Evolutionary conservation across 2,888 invertebrate species (phyloP).

Genomic region (Stenichneumon culpator): DNA sequence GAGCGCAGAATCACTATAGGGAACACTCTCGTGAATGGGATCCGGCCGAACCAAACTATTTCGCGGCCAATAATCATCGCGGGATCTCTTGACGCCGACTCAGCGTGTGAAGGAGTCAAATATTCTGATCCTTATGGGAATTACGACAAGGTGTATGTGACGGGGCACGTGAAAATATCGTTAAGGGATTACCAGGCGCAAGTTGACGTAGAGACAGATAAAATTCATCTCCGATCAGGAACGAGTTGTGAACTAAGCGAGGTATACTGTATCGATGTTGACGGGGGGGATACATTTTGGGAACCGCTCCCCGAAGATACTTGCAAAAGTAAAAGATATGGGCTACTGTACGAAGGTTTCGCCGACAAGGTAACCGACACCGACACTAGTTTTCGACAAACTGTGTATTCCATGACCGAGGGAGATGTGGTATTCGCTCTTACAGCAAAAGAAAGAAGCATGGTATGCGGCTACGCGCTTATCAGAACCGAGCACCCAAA

Average conservation of each 20-base stretch:
- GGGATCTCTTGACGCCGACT: too few relatives aligned
- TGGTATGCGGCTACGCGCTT: not conserved
- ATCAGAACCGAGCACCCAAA: slow-evolving; percentile 27
- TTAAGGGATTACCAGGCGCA: not conserved
- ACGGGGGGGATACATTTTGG: not conserved
- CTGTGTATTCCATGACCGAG: not conserved
- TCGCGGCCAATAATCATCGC: too few relatives aligned
- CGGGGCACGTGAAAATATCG: not conserved
- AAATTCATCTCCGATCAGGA: not conserved
- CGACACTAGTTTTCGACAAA: not conserved
- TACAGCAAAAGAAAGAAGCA: not conserved
- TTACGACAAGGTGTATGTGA: not conserved
- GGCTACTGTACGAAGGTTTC: not conserved
- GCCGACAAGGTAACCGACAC: not conserved
- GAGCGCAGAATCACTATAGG: too few relatives aligned
- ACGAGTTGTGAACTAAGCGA: not conserved
- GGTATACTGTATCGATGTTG: not conserved
- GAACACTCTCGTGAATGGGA: too few relatives aligned
- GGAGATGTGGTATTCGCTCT: not conserved
- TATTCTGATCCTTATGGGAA: not conserved
- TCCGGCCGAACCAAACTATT: too few relatives aligned
- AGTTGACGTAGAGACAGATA: not conserved
- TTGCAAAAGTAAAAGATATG: not conserved
- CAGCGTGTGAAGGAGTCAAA: not conserved
- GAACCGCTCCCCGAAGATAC: not conserved